Conservation (phyloP, 2,888 invertebrate species). For the Julus scandinavius region DNA sequence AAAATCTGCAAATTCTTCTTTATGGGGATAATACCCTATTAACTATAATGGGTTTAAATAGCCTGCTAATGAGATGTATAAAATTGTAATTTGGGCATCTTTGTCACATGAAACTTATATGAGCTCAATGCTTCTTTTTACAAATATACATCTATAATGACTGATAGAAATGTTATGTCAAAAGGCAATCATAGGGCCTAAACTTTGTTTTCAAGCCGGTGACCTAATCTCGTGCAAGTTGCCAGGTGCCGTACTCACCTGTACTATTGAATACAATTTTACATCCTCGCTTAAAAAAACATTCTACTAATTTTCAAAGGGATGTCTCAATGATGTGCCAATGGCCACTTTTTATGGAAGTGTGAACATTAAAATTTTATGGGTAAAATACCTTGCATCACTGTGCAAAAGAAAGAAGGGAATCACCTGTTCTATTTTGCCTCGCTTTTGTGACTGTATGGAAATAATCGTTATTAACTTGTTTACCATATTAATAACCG, state of each 20-base stretch:
- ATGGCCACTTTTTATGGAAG: conserved; percentile 32
- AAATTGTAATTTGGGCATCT: neutral
- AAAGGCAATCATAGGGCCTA: neutral
- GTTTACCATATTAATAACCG: neutral
- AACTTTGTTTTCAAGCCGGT: neutral
- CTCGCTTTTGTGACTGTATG: neutral
- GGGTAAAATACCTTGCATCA: neutral
- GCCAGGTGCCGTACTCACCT: conserved; percentile 3
- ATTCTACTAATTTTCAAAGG: neutral
- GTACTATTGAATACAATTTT: neutral
- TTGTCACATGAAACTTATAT: neutral
- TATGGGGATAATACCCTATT: too few relatives aligned
- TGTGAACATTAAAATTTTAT: conserved; percentile 31
- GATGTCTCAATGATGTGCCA: neutral
- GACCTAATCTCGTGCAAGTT: neutral
- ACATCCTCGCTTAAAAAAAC: neutral
- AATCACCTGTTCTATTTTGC: conserved; percentile 34
- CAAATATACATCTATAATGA: too few relatives aligned
- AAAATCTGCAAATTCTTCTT: neutral
- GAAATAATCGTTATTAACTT: neutral
- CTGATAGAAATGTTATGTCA: too few relatives aligned
- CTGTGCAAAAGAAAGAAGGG: neutral
- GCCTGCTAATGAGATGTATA: neutral
- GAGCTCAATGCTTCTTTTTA: neutral
- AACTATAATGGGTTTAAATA: neutral